These are phyloP conservation scores for Cistogaster globosa DNA, from an alignment of 2,888 invertebrate genomes.

Conservation along the genomic window DNA sequence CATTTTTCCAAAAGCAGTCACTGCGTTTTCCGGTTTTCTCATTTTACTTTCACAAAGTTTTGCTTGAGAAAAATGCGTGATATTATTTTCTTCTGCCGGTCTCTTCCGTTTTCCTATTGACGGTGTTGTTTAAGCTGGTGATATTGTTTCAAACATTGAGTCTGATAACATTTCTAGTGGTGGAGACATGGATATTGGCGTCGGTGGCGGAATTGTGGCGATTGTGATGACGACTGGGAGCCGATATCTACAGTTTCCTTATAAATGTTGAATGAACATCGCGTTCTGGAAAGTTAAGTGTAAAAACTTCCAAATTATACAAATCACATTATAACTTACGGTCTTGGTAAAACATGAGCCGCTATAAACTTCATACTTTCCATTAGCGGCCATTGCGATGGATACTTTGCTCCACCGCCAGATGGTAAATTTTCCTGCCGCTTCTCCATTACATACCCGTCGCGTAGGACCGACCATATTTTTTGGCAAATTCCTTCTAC, in stretches of 20 bases:
- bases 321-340: background rate
- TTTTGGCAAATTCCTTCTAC: slow-evolving; percentile 2
- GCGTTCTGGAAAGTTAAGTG: background rate
- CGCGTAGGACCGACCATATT: background rate
- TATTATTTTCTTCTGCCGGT: too few relatives aligned
- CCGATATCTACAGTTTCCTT: background rate
- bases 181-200: background rate
- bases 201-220: background rate
- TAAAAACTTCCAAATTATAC: background rate
- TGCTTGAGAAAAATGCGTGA: too few relatives aligned
- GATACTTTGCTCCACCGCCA: background rate
- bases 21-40: background rate
- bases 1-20: background rate
- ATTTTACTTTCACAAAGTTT: background rate
- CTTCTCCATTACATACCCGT: background rate
- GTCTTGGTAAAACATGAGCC: too few relatives aligned
- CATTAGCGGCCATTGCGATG: background rate
- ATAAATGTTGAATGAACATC: background rate
- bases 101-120: background rate
- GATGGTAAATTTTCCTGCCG: background rate
- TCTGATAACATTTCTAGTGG: too few relatives aligned
- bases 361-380: background rate
- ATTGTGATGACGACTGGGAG: background rate
- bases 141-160: too few relatives aligned
- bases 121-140: background rate